Evolutionary conservation across 2,113 vertebrate species (phyloP), one percentile per base, ranked within the genome.

Genomic region (Takifugu flavidus): DNA sequence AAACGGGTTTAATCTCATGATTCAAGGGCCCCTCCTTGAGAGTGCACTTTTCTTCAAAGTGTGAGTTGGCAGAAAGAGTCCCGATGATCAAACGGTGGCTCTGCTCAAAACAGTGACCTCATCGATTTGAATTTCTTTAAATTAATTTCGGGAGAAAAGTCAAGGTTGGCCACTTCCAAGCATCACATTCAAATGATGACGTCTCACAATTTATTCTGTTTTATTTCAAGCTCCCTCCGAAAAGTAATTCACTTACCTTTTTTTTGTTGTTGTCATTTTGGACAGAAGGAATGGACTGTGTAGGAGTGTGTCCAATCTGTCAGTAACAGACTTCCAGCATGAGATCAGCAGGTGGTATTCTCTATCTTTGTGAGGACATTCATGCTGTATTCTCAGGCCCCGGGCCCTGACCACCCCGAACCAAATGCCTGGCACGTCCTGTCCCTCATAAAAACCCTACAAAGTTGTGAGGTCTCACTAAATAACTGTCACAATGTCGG

Each of bases 21-120:
- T 77, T 70, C 34, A 64, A 85, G 77, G 66, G 64, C 34, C 62
- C 59, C 44, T 73, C 62, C 20, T 31, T 67, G 53, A 77, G 60
- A 56, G 60, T 68, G 49, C 56, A 65, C 49, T 26, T 62, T 59
- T 56, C 74, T 77, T 73, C 51, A 65, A 78, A 74, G 82, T 66
- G 76, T 47, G 28, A 82, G 58, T 60, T 79, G 70, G 76, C 72
- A 55, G 52, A 53, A 31, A 67, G 59, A 74, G 62, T 73, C 59
- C 56, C 25, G 31, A 69, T 78, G 60, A 81, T 78, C 77, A 78
- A 80, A 78, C 75, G 58, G 59, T 42, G 67, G 50, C 70, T 72
- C 57, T 59, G 65, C 72, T 86, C 80, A 82, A 80, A 83, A 86
- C 53, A 84, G 65, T 85, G 80, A 86, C 78, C 72, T 87, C 82